phyloP scores from a whole-genome alignment of 2,797 vertebrate species.

The Chloroceryle inda region DNA sequence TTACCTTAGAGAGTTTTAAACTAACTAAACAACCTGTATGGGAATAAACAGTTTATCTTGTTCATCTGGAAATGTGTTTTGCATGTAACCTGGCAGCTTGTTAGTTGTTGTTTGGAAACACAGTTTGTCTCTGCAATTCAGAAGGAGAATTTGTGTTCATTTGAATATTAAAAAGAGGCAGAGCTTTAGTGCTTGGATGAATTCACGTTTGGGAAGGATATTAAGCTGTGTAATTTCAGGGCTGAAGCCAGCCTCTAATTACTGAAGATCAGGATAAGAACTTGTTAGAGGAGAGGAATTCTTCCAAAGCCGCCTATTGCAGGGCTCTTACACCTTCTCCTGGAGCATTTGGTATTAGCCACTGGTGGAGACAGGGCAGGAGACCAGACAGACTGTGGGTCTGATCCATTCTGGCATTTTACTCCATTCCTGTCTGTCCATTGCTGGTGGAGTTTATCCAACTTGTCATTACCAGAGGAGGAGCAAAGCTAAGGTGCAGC shows the following conservation, averaged over 20 bases:
- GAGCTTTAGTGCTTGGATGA: background rate
- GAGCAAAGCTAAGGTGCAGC: slow-evolving; percentile 33
- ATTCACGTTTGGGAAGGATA: background rate
- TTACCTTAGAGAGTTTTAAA: slow-evolving; percentile 11
- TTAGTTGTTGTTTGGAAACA: background rate
- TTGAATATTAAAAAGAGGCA: slow-evolving; percentile 16
- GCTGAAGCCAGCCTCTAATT: slow-evolving; percentile 38
- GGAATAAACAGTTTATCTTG: background rate
- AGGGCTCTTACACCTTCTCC: background rate
- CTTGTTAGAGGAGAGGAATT: background rate
- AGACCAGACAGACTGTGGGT: background rate
- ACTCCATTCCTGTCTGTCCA: background rate
- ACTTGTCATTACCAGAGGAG: background rate
- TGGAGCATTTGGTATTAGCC: background rate
- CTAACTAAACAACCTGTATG: background rate
- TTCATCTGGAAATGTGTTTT: background rate
- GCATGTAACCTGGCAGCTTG: background rate
- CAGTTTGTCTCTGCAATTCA: background rate
- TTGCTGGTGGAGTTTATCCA: background rate
- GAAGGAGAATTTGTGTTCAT: background rate
- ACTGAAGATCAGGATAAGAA: background rate
- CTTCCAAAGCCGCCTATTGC: background rate
- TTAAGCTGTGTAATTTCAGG: slow-evolving; percentile 1
- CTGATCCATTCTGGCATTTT: background rate
- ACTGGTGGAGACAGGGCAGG: background rate